Percentiles rank a stretch among this genome's conserved stretches.
Evolutionary conservation across 2,797 vertebrate species (phyloP).

Genomic region (Sebastes vulpes): DNA sequence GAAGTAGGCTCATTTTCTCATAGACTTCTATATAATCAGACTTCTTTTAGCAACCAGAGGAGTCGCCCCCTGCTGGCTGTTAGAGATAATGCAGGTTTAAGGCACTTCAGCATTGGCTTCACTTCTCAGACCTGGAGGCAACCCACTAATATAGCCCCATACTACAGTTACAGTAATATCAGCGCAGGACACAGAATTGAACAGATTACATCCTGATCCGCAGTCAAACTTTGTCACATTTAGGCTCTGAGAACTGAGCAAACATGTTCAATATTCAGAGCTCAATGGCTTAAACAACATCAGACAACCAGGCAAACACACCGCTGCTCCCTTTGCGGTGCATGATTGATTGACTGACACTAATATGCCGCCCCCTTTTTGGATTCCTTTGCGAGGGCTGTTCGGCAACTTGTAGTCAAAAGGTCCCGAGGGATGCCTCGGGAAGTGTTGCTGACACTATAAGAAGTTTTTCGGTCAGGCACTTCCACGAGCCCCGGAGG

Average conservation of each 20-base stretch:
- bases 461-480: slow-evolving; percentile 18
- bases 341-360: slow-evolving; percentile 30
- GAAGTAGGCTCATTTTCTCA: too few relatives aligned
- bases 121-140: too few relatives aligned
- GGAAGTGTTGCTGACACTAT: slow-evolving; percentile 2
- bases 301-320: not conserved
- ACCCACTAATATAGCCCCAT: not conserved
- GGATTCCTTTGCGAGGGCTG: not conserved
- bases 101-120: too few relatives aligned
- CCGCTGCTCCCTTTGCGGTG: not conserved
- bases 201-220: not conserved
- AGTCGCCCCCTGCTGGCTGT: too few relatives aligned
- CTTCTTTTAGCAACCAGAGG: too few relatives aligned
- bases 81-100: too few relatives aligned
- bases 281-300: not conserved
- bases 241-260: not conserved
- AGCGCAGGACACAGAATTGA: not conserved
- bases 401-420: slow-evolving; percentile 18
- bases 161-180: not conserved
- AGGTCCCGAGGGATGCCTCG: slow-evolving; percentile 4
- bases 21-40: too few relatives aligned
- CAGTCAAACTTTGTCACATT: not conserved
- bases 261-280: not conserved
- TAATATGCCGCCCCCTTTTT: not conserved
- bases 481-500: not conserved